These are phyloP conservation scores for Montipora sp. DNA, from an alignment of 64 coral and sea anemone genomes.

Conservation along the genomic window DNA sequence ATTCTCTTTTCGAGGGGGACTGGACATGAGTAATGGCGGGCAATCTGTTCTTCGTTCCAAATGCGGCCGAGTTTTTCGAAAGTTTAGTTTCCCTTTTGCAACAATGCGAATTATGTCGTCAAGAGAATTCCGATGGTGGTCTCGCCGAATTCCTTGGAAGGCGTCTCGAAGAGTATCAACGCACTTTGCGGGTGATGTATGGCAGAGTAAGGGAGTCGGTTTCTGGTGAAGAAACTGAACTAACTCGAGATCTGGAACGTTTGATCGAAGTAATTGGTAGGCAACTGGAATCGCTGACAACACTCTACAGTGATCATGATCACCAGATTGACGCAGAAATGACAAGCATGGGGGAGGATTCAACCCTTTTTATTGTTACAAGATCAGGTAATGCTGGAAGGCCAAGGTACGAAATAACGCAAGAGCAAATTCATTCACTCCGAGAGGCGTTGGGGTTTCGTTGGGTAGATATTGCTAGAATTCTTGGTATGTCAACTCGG, in stretches of 20 bases:
- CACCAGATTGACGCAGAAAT: background rate
- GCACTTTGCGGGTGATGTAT: background rate
- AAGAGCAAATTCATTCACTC: background rate
- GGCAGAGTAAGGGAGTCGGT: background rate
- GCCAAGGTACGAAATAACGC: background rate
- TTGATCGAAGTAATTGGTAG: background rate
- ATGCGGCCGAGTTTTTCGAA: background rate
- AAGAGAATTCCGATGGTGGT: background rate
- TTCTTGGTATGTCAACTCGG: slow-evolving; percentile 31
- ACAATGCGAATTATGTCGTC: background rate
- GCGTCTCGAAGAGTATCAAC: background rate
- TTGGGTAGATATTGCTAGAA: background rate
- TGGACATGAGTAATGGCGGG: background rate
- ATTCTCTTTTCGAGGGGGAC: background rate
- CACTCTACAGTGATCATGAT: background rate
- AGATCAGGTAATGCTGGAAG: slow-evolving; percentile 7
- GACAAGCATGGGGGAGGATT: too few species aligned
- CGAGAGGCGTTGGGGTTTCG: background rate
- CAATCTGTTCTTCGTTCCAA: background rate
- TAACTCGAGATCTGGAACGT: background rate
- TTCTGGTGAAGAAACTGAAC: background rate
- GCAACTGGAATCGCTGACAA: background rate
- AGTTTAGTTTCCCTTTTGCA: background rate
- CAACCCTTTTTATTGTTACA: background rate
- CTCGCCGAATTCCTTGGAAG: background rate